Percentiles rank a stretch among this genome's conserved stretches.
Conservation (phyloP, 30 jellyfish, hydroid and myxozoan genomes). For the Clytia hemisphaerica region DNA sequence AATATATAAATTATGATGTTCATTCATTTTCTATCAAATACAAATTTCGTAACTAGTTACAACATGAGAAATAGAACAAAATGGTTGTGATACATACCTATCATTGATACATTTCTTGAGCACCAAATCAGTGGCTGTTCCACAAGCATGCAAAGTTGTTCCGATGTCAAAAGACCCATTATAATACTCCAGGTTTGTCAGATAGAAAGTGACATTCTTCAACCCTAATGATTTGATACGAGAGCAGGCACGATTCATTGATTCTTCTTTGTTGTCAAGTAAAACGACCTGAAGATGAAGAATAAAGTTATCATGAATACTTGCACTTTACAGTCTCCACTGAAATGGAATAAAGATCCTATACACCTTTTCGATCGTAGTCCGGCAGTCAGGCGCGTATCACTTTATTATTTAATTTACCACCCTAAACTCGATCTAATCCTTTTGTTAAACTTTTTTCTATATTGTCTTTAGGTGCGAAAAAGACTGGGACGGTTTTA, state of each 20-base stretch:
- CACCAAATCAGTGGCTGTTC: conserved; percentile 86
- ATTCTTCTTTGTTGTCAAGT: conserved; percentile 84
- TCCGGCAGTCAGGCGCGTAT: too few species aligned
- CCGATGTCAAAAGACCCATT: conserved; percentile 68
- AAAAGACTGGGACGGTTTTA: too few species aligned
- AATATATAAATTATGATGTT: too few species aligned
- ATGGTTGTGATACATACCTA: conserved; percentile 46
- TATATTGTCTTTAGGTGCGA: too few species aligned
- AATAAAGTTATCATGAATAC: too few species aligned
- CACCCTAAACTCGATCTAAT: too few species aligned
- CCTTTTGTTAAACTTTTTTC: too few species aligned
- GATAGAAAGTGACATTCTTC: conserved; percentile 41
- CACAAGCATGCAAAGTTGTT: conserved; percentile 85
- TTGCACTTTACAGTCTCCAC: too few species aligned
- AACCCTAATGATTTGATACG: conserved; percentile 39
- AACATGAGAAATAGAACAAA: neutral
- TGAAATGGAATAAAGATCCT: too few species aligned
- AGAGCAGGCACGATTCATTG: conserved; percentile 53
- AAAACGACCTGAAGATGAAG: conserved; percentile 42
- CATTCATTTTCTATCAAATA: neutral
- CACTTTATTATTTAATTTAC: too few species aligned
- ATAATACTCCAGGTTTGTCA: conserved; percentile 60
- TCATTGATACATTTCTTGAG: conserved; percentile 43
- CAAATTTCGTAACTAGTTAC: neutral
- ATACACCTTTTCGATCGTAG: too few species aligned